A percentile compares a stretch with the other conserved stretches of the same genome.
Evolutionary conservation across 2,888 invertebrate genomes (phyloP).

Genomic region (Rhagonycha lutea): DNA sequence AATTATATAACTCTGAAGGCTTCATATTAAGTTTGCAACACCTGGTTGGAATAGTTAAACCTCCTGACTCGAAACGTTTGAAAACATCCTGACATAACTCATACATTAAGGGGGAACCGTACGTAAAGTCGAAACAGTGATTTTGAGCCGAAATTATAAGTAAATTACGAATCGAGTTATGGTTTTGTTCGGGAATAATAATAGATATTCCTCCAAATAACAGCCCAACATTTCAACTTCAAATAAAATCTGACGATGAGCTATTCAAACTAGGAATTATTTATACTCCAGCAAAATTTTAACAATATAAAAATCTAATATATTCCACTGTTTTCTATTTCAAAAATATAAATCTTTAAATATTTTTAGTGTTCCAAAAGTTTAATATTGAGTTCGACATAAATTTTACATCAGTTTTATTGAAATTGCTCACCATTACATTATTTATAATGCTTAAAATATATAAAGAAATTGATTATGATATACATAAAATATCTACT

Average conservation of each 20-base stretch:
- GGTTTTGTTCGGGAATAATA: background rate
- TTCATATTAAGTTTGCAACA: background rate
- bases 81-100: background rate
- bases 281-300: background rate
- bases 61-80: background rate
- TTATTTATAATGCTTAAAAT: background rate
- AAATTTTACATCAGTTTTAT: background rate
- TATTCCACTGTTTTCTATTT: background rate
- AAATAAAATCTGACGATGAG: background rate
- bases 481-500: too few species aligned
- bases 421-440: background rate
- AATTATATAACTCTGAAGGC: background rate
- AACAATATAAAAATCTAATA: background rate
- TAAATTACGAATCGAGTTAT: too few species aligned
- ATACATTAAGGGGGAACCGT: background rate
- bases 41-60: background rate
- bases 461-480: background rate
- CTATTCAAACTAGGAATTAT: too few species aligned
- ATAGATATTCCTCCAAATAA: background rate
- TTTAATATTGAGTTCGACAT: background rate
- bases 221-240: background rate
- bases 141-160: background rate
- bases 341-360: background rate
- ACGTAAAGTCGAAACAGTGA: background rate
- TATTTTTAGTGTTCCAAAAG: background rate